Percentiles rank a stretch among this genome's conserved stretches.
phyloP scores from a whole-genome alignment of 2,888 invertebrate genomes.

The Sarcophaga subvicina region DNA sequence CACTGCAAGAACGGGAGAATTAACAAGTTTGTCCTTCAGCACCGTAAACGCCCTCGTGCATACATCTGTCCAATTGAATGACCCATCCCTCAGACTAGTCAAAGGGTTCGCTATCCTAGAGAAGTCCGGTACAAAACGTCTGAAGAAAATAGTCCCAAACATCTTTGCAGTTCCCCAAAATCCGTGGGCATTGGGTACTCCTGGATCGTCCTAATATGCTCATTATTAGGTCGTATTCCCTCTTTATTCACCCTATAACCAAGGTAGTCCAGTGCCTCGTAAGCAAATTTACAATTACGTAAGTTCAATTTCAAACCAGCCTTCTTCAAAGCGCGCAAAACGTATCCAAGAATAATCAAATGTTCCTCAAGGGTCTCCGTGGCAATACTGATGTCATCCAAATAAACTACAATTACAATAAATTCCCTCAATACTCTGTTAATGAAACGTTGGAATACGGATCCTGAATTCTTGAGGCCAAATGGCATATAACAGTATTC shows the following conservation, averaged over 20 bases:
- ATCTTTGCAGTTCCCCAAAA: slow-evolving; percentile 2
- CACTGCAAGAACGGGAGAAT: background rate
- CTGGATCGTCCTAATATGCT: slow-evolving; percentile 8
- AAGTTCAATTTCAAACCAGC: slow-evolving; percentile 1
- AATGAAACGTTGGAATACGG: background rate
- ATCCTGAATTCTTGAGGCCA: background rate
- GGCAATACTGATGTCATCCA: background rate
- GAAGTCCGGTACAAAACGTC: slow-evolving; percentile 30
- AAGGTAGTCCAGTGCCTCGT: slow-evolving; percentile 5
- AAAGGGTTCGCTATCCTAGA: slow-evolving; percentile 29
- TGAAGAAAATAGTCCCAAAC: slow-evolving; percentile 39
- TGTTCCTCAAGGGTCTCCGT: slow-evolving; percentile 9
- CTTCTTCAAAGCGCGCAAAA: background rate
- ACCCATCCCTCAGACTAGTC: slow-evolving; percentile 49
- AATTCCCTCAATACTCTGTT: background rate
- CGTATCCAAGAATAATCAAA: background rate
- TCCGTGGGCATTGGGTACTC: slow-evolving; percentile 3
- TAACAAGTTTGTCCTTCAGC: background rate
- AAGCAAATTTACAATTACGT: slow-evolving; percentile 29
- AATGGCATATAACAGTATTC: too few species aligned
- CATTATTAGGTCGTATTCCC: slow-evolving; percentile 24
- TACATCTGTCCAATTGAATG: slow-evolving; percentile 21
- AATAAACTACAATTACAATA: background rate
- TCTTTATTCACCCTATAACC: slow-evolving; percentile 19
- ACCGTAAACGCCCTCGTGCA: slow-evolving; percentile 6